Percentiles rank a stretch among this genome's conserved stretches.
These are phyloP conservation scores for Nothocercus julius DNA, from an alignment of 2,113 vertebrate species.

Conservation along the genomic window DNA sequence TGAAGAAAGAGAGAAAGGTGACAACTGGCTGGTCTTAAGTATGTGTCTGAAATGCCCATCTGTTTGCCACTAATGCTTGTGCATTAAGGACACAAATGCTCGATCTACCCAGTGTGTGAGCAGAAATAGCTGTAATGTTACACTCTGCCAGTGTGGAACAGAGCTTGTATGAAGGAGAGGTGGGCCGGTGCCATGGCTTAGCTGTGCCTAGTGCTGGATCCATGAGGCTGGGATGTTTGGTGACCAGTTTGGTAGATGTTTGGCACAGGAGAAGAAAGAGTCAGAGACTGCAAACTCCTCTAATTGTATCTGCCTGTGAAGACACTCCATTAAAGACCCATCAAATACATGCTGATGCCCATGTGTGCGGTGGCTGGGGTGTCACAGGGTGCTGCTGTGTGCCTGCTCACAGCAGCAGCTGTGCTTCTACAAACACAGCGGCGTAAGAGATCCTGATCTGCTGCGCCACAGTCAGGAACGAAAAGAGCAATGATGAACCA, in stretches of 20 bases:
- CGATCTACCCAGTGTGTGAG: neutral
- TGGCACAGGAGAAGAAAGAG: neutral
- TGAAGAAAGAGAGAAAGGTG: neutral
- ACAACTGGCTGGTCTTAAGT: neutral
- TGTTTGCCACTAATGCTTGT: neutral
- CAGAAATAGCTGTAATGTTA: neutral
- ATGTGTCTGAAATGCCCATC: neutral
- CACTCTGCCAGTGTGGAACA: fast-evolving
- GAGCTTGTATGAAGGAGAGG: neutral
- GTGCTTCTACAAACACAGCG: neutral
- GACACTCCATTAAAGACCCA: neutral
- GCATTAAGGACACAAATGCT: neutral
- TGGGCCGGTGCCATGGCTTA: neutral
- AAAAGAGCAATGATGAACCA: neutral
- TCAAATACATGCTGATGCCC: neutral
- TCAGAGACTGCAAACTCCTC: neutral
- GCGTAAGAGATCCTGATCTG: neutral
- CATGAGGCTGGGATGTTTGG: neutral
- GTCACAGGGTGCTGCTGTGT: neutral
- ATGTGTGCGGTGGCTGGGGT: neutral
- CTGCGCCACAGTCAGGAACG: neutral
- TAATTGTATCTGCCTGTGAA: neutral
- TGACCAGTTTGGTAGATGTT: neutral
- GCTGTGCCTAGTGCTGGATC: fast-evolving
- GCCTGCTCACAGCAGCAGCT: fast-evolving